Evolutionary conservation across 2,888 invertebrate species (phyloP).

Genomic region (Eumacrocentrus americanus): DNA sequence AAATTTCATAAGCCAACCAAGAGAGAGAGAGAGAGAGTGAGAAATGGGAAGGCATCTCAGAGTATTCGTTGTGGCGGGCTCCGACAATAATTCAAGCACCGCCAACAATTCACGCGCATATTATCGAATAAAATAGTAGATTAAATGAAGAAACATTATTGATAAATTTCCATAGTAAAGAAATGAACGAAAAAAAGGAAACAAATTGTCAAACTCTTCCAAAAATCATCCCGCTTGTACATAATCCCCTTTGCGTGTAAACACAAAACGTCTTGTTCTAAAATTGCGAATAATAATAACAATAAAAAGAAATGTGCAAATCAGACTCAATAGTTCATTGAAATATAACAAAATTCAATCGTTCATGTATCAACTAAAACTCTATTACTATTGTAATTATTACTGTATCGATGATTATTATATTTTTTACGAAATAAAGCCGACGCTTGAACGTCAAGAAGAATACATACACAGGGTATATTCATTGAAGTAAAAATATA

Average conservation of each 20-base stretch:
- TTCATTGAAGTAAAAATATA: background rate
- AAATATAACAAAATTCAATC: slow-evolving; percentile 33
- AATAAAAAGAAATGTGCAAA: background rate
- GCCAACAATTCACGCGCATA: slow-evolving; percentile 6
- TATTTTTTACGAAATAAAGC: slow-evolving; percentile 61
- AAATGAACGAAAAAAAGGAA: background rate
- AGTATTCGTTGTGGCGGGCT: slow-evolving; percentile 24
- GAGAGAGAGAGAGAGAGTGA: slow-evolving; percentile 8
- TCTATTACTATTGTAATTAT: slow-evolving; percentile 36
- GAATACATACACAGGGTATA: background rate
- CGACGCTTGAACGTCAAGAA: slow-evolving; percentile 31
- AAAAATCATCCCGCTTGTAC: background rate
- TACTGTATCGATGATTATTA: slow-evolving; percentile 57
- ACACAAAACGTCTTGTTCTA: background rate
- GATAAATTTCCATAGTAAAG: slow-evolving; percentile 1
- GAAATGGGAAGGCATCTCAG: slow-evolving; percentile 11
- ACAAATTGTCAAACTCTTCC: background rate
- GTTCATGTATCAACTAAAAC: background rate
- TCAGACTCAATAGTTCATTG: slow-evolving; percentile 32
- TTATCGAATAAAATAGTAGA: background rate
- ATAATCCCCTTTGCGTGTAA: background rate
- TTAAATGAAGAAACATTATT: slow-evolving; percentile 1
- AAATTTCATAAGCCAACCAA: background rate
- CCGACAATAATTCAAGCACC: slow-evolving; percentile 31
- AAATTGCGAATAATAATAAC: background rate